Evolutionary conservation across 2,113 vertebrate species (phyloP).

Genomic region (Hippocampus zosterae): DNA sequence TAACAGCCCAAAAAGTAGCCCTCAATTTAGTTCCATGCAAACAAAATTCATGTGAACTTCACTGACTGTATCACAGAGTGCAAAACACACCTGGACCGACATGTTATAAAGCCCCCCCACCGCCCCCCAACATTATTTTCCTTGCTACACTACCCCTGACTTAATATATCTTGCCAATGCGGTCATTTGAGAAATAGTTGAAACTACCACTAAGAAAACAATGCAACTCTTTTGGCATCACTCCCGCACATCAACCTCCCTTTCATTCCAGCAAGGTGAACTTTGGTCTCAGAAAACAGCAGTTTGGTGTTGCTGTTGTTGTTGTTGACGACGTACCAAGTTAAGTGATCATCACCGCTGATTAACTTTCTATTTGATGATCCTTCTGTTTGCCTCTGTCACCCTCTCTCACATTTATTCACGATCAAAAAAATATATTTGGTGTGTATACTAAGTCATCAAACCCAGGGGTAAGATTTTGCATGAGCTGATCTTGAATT

Average conservation of each 20-base stretch:
- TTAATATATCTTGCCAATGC: constrained; percentile 3
- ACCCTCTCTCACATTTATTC: not conserved
- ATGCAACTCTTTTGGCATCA: constrained; percentile 1
- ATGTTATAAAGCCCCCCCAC: constrained; percentile 3
- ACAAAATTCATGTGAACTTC: constrained; percentile 71
- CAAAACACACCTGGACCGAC: constrained; percentile 80
- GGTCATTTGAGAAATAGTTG: constrained; percentile 22
- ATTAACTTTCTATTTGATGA: constrained; percentile 12
- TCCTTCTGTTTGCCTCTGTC: not conserved
- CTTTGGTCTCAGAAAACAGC: constrained; percentile 68
- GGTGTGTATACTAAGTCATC: constrained; percentile 28
- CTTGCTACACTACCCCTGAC: constrained; percentile 22
- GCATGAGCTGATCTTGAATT: constrained; percentile 6
- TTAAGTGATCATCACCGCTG: constrained; percentile 5
- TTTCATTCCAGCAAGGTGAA: constrained; percentile 52
- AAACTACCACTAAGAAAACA: constrained; percentile 24
- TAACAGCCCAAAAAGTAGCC: constrained; percentile 72
- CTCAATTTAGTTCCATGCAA: constrained; percentile 71
- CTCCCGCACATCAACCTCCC: not conserved
- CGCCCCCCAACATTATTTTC: constrained; percentile 3
- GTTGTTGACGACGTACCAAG: not conserved
- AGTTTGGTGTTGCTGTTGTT: constrained; percentile 35
- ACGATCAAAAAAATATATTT: constrained; percentile 39
- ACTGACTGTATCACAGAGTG: constrained; percentile 82
- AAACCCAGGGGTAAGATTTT: not conserved